These are phyloP conservation scores for Octopus sinensis DNA, from an alignment of 1,140 invertebrate species.

Conservation along the genomic window DNA sequence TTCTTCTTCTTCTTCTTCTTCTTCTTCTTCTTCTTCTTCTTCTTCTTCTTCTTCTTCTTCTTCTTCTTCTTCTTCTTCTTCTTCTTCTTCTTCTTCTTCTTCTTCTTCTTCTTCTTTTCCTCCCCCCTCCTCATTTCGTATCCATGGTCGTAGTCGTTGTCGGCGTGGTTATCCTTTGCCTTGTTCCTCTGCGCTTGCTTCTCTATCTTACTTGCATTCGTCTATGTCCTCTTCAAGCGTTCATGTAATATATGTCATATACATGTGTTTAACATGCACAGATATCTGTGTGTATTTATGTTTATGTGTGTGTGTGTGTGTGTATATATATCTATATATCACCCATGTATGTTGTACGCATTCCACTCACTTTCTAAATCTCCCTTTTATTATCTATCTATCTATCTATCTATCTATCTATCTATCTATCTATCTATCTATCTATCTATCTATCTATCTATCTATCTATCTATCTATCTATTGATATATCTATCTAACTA, in stretches of 20 bases:
- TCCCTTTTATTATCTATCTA: no score
- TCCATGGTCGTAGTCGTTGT: background rate
- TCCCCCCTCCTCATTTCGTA: background rate
- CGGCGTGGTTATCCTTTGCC: background rate
- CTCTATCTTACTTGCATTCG: background rate
- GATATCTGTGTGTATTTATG: no score
- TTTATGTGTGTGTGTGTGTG: no score
- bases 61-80: background rate
- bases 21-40: constrained; percentile 17
- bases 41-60: constrained; percentile 10
- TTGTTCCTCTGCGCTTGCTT: background rate
- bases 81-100: constrained; percentile 6
- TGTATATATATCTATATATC: no score
- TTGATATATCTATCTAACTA: no score
- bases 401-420: no score
- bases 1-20: constrained; percentile 16
- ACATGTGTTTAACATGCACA: no score
- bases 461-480: no score
- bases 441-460: no score
- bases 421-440: no score
- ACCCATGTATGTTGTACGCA: no score
- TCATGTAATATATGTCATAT: background rate
- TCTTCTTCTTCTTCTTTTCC: background rate
- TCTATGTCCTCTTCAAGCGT: background rate
- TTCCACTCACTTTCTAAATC: no score